phyloP scores from a whole-genome alignment of 2,113 vertebrate genomes.

The Agelaius phoeniceus region DNA sequence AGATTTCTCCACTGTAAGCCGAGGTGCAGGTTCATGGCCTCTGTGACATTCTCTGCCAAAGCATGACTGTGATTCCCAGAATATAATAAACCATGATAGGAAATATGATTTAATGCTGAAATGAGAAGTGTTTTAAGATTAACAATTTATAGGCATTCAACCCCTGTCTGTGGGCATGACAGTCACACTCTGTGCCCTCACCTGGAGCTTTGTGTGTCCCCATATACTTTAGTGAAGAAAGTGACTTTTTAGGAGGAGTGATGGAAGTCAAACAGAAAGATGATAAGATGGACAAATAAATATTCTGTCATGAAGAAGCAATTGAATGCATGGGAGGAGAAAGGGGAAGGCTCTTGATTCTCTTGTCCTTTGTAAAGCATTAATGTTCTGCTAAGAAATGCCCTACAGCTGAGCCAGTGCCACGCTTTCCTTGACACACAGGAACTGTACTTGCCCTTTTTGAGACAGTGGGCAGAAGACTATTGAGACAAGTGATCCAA shows the following conservation, averaged over 20 bases:
- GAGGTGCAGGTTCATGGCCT: background rate
- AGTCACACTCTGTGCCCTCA: background rate
- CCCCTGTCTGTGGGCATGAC: background rate
- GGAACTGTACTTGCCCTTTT: background rate
- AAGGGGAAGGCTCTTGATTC: background rate
- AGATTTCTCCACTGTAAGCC: background rate
- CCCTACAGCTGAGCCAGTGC: background rate
- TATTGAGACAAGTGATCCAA: background rate
- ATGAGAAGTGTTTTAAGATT: background rate
- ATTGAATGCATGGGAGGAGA: background rate
- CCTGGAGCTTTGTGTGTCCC: background rate
- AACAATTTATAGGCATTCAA: background rate
- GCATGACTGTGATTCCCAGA: background rate
- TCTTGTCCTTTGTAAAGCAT: background rate
- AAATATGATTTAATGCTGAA: background rate
- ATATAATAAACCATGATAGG: background rate
- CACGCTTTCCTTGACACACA: background rate
- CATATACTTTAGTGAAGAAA: background rate
- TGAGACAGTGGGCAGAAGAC: background rate
- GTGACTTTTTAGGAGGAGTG: background rate
- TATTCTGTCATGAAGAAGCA: background rate
- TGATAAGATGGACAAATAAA: background rate
- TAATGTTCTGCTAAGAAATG: background rate
- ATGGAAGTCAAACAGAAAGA: background rate
- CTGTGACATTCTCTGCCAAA: background rate